phyloP scores from a whole-genome alignment of 1,140 invertebrate genomes.

The Tetramorium parvispinum region DNA sequence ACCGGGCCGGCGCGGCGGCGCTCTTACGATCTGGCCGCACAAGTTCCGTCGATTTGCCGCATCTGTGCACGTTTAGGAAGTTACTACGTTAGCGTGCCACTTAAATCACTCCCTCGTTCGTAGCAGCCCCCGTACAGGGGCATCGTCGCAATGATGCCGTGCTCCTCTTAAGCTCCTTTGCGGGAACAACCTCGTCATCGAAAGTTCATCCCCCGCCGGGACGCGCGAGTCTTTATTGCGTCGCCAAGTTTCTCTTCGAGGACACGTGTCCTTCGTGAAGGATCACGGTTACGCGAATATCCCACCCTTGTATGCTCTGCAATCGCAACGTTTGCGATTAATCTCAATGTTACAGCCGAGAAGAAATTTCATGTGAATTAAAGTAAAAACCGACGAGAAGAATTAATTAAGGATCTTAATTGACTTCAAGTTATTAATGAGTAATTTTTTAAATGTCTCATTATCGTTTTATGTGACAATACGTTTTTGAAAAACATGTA shows the following conservation, averaged over 20 bases:
- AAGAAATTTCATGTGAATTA: constrained; percentile 5
- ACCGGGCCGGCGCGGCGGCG: neutral
- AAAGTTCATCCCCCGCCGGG: constrained; percentile 71
- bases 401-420: neutral
- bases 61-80: constrained; percentile 82
- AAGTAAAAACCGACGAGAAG: neutral
- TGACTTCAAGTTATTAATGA: neutral
- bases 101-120: constrained; percentile 81
- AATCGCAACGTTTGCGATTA: constrained; percentile 10
- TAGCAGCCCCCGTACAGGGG: constrained; percentile 40
- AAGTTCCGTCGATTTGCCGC: constrained; percentile 85
- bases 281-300: constrained; percentile 12
- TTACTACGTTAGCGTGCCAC: constrained; percentile 81
- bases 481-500: neutral
- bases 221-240: constrained; percentile 75
- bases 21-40: constrained; percentile 78
- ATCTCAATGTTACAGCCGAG: neutral
- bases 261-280: constrained; percentile 67
- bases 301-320: neutral
- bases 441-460: neutral
- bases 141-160: constrained; percentile 54
- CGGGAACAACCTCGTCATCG: constrained; percentile 73
- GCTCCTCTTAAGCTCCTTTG: constrained; percentile 30
- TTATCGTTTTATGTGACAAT: too few relatives aligned
- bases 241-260: constrained; percentile 69